Conservation (phyloP, 2,113 vertebrate genomes). For the Alaudala cheleensis region DNA sequence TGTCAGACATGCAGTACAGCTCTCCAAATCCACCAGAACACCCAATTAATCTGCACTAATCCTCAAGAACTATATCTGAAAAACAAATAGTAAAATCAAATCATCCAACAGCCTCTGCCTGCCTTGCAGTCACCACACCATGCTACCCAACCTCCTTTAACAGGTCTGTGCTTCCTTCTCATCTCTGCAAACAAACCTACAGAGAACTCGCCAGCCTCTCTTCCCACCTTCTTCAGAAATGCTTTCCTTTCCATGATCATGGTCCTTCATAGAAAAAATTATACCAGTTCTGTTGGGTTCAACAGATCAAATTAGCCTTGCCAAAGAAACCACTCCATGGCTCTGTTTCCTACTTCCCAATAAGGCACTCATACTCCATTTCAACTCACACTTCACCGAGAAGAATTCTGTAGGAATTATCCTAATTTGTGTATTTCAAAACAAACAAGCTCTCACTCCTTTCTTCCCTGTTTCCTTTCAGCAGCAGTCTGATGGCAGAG, state of each 20-base stretch:
- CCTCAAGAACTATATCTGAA: background rate
- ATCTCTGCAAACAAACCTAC: background rate
- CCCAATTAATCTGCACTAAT: conserved; percentile 39
- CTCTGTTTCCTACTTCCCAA: background rate
- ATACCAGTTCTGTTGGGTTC: background rate
- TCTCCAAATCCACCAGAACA: background rate
- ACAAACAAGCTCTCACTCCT: background rate
- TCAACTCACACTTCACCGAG: background rate
- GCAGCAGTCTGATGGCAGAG: background rate
- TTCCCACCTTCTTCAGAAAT: background rate
- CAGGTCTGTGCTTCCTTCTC: background rate
- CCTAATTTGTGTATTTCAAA: background rate
- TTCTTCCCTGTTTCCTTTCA: background rate
- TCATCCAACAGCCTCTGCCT: background rate
- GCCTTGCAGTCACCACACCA: background rate
- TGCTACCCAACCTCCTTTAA: background rate
- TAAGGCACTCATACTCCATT: background rate
- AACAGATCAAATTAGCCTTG: background rate
- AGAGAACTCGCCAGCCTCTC: background rate
- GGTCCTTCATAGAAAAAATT: background rate
- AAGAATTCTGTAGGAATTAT: background rate
- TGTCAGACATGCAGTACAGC: background rate
- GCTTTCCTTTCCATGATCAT: background rate
- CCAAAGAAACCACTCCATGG: background rate
- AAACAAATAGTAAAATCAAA: background rate